Conservation (phyloP, 2,888 invertebrate species). For the Ephialtes manifestator region DNA sequence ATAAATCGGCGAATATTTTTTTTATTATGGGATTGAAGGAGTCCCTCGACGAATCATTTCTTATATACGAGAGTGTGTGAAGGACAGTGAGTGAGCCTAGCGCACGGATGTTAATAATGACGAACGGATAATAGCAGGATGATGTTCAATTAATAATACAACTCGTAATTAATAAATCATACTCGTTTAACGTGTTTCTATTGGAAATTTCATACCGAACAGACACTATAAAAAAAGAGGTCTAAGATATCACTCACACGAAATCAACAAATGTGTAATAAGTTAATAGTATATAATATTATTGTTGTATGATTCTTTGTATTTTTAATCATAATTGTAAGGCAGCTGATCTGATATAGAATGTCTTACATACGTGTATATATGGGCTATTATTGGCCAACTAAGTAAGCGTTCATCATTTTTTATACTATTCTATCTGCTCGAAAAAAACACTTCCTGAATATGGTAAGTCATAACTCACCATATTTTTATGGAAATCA, state of each 20-base stretch:
- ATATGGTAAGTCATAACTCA: too few relatives aligned
- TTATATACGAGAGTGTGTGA: slow-evolving; percentile 9
- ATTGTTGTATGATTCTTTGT: neutral
- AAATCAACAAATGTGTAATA: neutral
- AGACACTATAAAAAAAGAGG: neutral
- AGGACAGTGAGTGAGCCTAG: slow-evolving; percentile 32
- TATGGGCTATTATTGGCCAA: too few relatives aligned
- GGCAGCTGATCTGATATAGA: neutral
- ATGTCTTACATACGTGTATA: neutral
- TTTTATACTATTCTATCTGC: too few relatives aligned
- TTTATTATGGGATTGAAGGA: neutral
- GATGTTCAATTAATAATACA: slow-evolving; percentile 44
- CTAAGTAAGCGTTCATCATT: too few relatives aligned
- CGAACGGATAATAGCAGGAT: slow-evolving; percentile 45
- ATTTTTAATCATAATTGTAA: neutral
- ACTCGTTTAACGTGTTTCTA: neutral
- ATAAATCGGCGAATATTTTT: neutral
- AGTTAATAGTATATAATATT: neutral
- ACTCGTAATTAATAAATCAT: too few relatives aligned
- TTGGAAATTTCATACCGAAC: neutral
- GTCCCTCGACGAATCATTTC: slow-evolving; percentile 40
- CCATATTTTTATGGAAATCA: neutral
- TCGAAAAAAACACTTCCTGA: too few relatives aligned
- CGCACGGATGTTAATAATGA: slow-evolving; percentile 50
- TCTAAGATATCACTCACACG: neutral